Base-by-base conservation (phyloP, 2,888 invertebrate genomes). In the Pristionchus fissidentatus region DNA sequence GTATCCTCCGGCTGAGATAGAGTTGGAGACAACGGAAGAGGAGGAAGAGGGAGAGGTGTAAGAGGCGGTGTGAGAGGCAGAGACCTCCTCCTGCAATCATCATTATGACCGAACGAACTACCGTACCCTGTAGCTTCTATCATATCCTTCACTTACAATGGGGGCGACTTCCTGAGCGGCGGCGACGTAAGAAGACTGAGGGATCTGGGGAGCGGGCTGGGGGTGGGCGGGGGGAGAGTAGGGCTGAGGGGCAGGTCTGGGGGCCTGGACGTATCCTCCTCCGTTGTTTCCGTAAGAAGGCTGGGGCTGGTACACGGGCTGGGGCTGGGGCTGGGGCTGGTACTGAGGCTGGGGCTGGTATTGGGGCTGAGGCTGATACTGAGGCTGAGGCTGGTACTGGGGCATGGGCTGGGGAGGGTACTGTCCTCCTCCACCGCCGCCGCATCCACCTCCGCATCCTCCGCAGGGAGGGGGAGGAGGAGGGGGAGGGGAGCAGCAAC, bases 211-310 rank as follows among this genome's bases (percentile, higher is more conserved):
- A 26, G 29, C 46, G 13, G 35, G 80, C 22, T 77, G 41, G 43
- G 32, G 49, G 13, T 49, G 49, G 7, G 19, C 13, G 8, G 60
- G 7, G 13, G 8, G 60, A 41, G 73, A 10, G 19, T 22, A 15
- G 4, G 57, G 38, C 57, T 80, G 80, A n/a, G 55, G 57, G 35
- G 29, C 55, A 29, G 80, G 60, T 19, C 26, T 8, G 1, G 78
- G 38, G 10, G 60, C 77, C 77, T 77, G 77, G 26, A 49, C 49
- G 77, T 77, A 77, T 10, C 77, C 41, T 75, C 46, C 43, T 41
- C 29, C 75, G 7, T 73, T n/a, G 8, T 41, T 15, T 43, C 70
- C 70, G 19, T 73, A 73, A 5, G 41, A n/a, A 5, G 10, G 41
- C 52, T 73, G 73, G 41, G 73, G 73, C 73, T 73, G 73, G 32